phyloP scores from a whole-genome alignment of 2,797 vertebrate species.

The Sebastes iracundus region DNA sequence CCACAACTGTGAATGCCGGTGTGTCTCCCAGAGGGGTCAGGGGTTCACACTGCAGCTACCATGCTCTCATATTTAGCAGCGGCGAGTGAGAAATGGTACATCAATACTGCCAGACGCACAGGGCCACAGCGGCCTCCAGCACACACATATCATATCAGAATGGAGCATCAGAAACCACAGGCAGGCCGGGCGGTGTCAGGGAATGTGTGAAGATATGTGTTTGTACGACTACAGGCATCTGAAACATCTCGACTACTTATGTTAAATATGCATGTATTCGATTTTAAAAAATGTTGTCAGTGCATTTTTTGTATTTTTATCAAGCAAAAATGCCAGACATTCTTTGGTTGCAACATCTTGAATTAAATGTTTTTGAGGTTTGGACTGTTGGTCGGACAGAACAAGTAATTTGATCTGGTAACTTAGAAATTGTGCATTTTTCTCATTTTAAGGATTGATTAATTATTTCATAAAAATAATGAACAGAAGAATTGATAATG shows the following conservation, averaged over 20 bases:
- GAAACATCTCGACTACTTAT: background rate
- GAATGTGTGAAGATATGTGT: slow-evolving; percentile 28
- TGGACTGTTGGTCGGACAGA: background rate
- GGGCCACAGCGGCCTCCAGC: slow-evolving; percentile 46
- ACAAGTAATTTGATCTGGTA: background rate
- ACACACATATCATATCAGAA: slow-evolving; percentile 58
- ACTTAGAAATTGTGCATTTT: background rate
- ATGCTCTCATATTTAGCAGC: slow-evolving; percentile 66
- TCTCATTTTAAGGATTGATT: background rate
- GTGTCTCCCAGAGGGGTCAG: slow-evolving; percentile 68
- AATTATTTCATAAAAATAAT: background rate
- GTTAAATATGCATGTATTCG: background rate
- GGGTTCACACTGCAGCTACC: slow-evolving; percentile 65
- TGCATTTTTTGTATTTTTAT: background rate
- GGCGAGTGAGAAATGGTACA: slow-evolving; percentile 69
- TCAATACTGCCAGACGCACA: slow-evolving; percentile 58
- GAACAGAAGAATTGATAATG: background rate
- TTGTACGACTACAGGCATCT: background rate
- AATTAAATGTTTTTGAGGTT: background rate
- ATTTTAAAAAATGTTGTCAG: background rate
- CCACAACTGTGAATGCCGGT: slow-evolving; percentile 60
- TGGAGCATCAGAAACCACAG: slow-evolving; percentile 29
- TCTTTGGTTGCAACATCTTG: background rate
- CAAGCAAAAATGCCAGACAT: background rate
- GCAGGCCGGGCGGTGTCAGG: slow-evolving; percentile 20